These are phyloP conservation scores for Conus betulinus DNA, from an alignment of 1,140 invertebrate genomes.

Conservation along the genomic window DNA sequence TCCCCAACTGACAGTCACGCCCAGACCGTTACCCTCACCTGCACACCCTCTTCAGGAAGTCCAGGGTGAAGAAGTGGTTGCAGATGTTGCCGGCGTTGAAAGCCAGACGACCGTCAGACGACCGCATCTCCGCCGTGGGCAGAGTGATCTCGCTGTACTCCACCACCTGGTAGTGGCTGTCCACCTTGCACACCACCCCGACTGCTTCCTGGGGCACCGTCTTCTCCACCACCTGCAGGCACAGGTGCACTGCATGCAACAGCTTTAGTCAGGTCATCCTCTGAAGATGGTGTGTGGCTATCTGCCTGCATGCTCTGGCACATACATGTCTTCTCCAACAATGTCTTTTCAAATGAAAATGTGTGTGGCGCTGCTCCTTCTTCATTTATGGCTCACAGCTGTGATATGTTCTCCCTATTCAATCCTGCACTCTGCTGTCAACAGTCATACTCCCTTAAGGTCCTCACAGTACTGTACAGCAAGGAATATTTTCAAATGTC, in stretches of 20 bases:
- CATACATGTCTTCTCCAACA: background rate
- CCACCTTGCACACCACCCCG: constrained; percentile 94
- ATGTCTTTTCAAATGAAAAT: no score
- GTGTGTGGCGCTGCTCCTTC: no score
- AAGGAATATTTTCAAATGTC: no score
- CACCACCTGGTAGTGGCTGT: constrained; percentile 90
- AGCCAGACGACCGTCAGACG: constrained; percentile 86
- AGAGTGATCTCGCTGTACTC: constrained; percentile 98
- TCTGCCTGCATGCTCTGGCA: background rate
- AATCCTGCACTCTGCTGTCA: no score
- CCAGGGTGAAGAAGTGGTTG: constrained; percentile 96
- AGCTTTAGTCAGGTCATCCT: background rate
- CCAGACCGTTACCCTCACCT: constrained; percentile 68
- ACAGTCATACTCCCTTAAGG: no score
- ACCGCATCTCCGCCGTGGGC: constrained; percentile 88
- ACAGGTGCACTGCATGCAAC: constrained; percentile 16
- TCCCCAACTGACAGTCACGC: no score
- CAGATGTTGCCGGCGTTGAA: constrained; percentile 98
- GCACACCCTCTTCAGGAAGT: constrained; percentile 84
- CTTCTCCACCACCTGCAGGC: constrained; percentile 90
- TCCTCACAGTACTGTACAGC: no score
- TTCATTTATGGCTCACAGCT: no score
- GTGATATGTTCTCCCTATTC: no score
- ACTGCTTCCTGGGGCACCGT: constrained; percentile 93
- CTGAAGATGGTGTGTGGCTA: background rate